Evolutionary conservation across 1,140 invertebrate genomes (phyloP), one percentile per base, ranked within the genome.

Genomic region (Epicauta chinensis): DNA sequence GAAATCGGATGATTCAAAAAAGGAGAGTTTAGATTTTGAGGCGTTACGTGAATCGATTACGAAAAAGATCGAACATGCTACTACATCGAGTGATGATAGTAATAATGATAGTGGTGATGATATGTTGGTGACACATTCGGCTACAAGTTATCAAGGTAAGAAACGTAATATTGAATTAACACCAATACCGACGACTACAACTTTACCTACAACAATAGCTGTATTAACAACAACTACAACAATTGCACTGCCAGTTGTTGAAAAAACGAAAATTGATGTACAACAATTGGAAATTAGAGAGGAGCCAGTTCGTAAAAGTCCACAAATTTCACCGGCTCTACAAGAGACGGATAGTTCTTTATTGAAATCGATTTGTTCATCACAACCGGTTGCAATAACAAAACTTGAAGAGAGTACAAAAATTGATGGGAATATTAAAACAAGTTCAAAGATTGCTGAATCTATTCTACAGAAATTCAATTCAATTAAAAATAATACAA

Each of bases 321-420:
- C 62, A 48, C 40, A 73, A 67, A 68, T 73, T 12, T 61, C 66
- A 32, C 65, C 68, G 2, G 67, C 63, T 10, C 59, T 70, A 17
- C 67, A 70, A 62, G 68, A 70, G 58, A 68, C 63, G 1, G 67
- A 70, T 49, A 67, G 63, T 30, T 56, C 66, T 5, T 44, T 70
- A 16, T 53, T 70, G n/a, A 66, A 68, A 54, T 60, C 60, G 13
- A 62, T 67, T 54, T 64, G 59, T 38, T 56, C 59, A 11, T 53
- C 59, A 42, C 60, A 52, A 38, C 59, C 62, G 1, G 39, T 56
- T n/a, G 56, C 62, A 41, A 49, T 61, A 13, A 49, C 55, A 69
- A 75, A 50, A 63, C 73, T 69, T 64, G 72, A 69, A 57, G 73
- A 75, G 12, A 69, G 71, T 15, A 63, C 67, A 7, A 67, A 69